phyloP scores from a whole-genome alignment of 2,888 invertebrate genomes.

The Diaprepes abbreviatus region DNA sequence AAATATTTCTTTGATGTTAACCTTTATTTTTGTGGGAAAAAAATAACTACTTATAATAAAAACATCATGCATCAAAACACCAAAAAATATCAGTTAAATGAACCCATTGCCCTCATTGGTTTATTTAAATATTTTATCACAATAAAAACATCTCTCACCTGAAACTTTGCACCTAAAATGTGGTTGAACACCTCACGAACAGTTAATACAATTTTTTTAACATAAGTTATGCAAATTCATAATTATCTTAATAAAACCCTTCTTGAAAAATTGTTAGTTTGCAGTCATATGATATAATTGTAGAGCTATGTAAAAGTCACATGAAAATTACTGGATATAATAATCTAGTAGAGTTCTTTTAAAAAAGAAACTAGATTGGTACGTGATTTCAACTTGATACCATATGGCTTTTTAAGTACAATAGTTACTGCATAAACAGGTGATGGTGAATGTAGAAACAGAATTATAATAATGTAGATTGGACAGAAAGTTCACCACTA shows the following conservation, averaged over 20 bases:
- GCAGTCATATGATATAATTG: constrained; percentile 34
- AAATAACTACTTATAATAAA: neutral
- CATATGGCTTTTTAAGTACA: constrained; percentile 60
- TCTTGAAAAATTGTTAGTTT: constrained; percentile 11
- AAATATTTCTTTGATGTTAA: neutral
- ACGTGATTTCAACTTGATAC: constrained; percentile 47
- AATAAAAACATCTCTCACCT: neutral
- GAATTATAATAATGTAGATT: constrained; percentile 19
- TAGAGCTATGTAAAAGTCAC: constrained; percentile 2
- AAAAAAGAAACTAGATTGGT: neutral
- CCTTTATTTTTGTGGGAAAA: neutral
- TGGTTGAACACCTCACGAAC: neutral
- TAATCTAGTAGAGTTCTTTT: neutral
- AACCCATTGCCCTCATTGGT: too few relatives aligned
- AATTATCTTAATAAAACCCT: neutral
- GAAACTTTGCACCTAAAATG: constrained; percentile 5
- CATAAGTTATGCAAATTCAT: constrained; percentile 9
- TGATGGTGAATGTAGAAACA: constrained; percentile 53
- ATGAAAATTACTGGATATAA: neutral
- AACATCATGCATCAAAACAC: too few relatives aligned
- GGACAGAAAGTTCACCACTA: constrained; percentile 27
- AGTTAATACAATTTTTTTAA: neutral
- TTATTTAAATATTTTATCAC: too few relatives aligned
- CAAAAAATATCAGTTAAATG: too few relatives aligned
- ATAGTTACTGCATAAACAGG: constrained; percentile 59